Evolutionary conservation across 2,113 vertebrate species (phyloP), one percentile per base, ranked within the genome.

Genomic region (Indri indri): DNA sequence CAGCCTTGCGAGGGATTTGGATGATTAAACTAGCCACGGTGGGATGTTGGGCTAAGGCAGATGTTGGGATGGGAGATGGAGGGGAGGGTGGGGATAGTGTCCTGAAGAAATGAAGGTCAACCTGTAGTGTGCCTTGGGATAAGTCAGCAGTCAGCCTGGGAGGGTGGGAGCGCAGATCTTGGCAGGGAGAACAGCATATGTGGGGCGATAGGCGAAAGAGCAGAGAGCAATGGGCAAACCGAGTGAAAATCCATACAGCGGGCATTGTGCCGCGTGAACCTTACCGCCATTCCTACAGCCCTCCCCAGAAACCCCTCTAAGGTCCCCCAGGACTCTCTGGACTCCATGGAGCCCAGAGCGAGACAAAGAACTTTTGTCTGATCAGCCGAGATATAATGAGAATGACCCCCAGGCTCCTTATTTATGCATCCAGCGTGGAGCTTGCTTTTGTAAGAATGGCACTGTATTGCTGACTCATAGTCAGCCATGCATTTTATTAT

Each of bases 311-410:
- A 40, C 66, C 65, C 66, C 68, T 80, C 13, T 5, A 42, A 83
- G 45, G 27, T 50, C 37, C 63, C n/a, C 77, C 63, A 11, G 23
- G 71, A 73, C 61, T 65, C 45, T 88, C 65, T 22, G 59, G 86
- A 79, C 74, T 90, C 87, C 80, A 23, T 14, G 42, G 82, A 93
- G 79, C 87, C 89, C 34, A 16, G 42, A 79, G 83, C 37, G 16
- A 94, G 86, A 96, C 86, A 91, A 96, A 97, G 82, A 96, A 82
- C 84, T 42, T 80, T n/a, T 90, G 79, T 97, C 66, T 68, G 73
- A 57, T 76, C 83, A 73, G 93, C 94, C 95, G 61, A 83, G 95
- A 86, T 14, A 1, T 40, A 66, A 37, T n/a, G 71, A 74, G 37
- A 89, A 25, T n/a, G 63, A 30, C 71, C 84, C 73, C 54, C 45